Conservation (phyloP, 2,888 invertebrate species). For the Bellardia pandia region DNA sequence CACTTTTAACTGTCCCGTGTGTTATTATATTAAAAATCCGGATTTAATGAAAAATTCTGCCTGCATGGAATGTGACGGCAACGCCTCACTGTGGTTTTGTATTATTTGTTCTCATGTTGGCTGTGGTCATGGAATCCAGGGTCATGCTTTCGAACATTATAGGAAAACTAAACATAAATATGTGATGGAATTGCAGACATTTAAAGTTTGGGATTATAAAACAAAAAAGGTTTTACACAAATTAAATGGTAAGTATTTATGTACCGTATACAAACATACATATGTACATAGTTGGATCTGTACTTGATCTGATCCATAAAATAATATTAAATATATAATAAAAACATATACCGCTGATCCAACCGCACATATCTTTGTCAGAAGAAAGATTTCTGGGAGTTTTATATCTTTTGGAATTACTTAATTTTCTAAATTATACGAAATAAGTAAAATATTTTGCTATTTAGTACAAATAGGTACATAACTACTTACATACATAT, state of each 20-base stretch:
- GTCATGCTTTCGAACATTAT: slow-evolving; percentile 52
- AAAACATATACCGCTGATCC: no score
- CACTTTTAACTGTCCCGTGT: slow-evolving; percentile 26
- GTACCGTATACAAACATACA: no score
- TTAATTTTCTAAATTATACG: no score
- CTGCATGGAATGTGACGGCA: slow-evolving; percentile 52
- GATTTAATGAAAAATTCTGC: slow-evolving; percentile 10
- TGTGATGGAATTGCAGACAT: slow-evolving; percentile 14
- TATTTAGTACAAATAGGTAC: no score
- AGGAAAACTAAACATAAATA: slow-evolving; percentile 19
- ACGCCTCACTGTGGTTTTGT: slow-evolving; percentile 28
- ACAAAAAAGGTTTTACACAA: background rate
- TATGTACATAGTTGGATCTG: no score
- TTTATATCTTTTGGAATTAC: no score
- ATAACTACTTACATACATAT: no score
- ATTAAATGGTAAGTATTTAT: slow-evolving; percentile 4
- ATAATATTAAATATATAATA: no score
- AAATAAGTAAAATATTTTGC: no score
- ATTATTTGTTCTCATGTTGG: slow-evolving; percentile 57
- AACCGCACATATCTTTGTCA: no score
- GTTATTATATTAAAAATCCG: slow-evolving; percentile 45
- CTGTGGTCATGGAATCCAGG: background rate
- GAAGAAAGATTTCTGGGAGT: no score
- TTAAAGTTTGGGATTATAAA: slow-evolving; percentile 32
- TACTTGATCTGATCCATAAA: no score